phyloP scores from a whole-genome alignment of 2,113 vertebrate genomes.

The Lichenostomus cassidix region DNA sequence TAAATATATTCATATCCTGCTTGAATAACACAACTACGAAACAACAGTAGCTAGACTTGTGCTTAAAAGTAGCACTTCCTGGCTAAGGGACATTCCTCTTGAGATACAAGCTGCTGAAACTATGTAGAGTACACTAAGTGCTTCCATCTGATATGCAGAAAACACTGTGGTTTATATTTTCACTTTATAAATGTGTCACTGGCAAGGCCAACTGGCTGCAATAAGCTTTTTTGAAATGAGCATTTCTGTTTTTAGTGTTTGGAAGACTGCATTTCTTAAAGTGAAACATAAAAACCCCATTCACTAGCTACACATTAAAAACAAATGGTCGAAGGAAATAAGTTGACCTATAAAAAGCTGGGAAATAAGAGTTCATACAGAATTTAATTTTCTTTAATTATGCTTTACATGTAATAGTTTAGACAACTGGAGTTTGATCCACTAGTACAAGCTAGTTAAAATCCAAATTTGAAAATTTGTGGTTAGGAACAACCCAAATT shows the following conservation, averaged over 20 bases:
- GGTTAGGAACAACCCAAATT: not conserved
- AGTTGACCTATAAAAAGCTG: conserved; percentile 35
- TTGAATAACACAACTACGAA: conserved; percentile 13
- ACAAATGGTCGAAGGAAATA: conserved; percentile 53
- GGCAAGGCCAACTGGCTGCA: conserved; percentile 66
- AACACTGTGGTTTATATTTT: conserved; percentile 65
- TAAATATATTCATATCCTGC: not conserved
- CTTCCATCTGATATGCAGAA: conserved; percentile 72
- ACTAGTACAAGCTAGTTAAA: not conserved
- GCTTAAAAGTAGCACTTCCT: conserved; percentile 59
- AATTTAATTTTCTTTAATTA: conserved; percentile 48
- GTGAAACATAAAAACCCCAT: conserved; percentile 51
- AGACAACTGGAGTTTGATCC: not conserved
- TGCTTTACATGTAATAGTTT: conserved; percentile 13
- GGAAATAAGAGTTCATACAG: not conserved
- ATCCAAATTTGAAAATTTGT: not conserved
- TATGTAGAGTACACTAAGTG: conserved; percentile 49
- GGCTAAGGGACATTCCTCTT: conserved; percentile 26
- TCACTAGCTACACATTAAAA: conserved; percentile 56
- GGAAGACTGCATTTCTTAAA: conserved; percentile 50
- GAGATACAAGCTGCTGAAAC: conserved; percentile 50
- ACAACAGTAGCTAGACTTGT: conserved; percentile 56
- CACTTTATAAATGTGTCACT: conserved; percentile 72
- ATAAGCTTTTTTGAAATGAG: conserved; percentile 56
- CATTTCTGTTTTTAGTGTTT: conserved; percentile 62